phyloP scores from a whole-genome alignment of 2,797 vertebrate species.

The Alcedo quadribrachys region DNA sequence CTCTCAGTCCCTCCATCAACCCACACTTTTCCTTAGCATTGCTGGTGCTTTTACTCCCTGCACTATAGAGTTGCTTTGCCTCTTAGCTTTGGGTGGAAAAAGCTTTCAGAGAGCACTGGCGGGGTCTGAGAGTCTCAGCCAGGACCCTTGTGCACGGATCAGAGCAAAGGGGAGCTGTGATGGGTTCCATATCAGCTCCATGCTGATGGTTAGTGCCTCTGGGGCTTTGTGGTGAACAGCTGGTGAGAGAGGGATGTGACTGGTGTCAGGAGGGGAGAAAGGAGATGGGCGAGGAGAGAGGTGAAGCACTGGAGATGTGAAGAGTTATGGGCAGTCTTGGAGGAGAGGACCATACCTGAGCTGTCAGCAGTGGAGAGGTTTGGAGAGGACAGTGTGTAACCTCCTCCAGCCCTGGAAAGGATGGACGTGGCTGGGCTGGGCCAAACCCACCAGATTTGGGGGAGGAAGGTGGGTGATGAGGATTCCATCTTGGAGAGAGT shows the following conservation, averaged over 20 bases:
- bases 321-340: background rate
- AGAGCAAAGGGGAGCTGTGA: background rate
- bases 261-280: rapidly evolving
- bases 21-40: background rate
- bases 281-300: background rate
- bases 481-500: background rate
- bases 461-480: background rate
- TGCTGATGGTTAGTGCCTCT: background rate
- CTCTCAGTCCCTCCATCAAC: background rate
- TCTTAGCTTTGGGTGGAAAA: background rate
- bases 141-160: background rate
- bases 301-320: background rate
- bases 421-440: background rate
- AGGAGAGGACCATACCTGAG: background rate
- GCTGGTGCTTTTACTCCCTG: background rate
- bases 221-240: background rate
- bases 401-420: background rate
- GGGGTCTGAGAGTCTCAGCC: background rate
- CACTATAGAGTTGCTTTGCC: background rate
- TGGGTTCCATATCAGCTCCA: background rate
- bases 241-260: background rate
- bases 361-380: background rate
- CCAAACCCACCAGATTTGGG: background rate
- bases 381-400: background rate
- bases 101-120: background rate